Percentiles rank a stretch among this genome's conserved stretches.
These are phyloP conservation scores for Phaedon cochleariae DNA, from an alignment of 2,888 invertebrate genomes.

Conservation along the genomic window DNA sequence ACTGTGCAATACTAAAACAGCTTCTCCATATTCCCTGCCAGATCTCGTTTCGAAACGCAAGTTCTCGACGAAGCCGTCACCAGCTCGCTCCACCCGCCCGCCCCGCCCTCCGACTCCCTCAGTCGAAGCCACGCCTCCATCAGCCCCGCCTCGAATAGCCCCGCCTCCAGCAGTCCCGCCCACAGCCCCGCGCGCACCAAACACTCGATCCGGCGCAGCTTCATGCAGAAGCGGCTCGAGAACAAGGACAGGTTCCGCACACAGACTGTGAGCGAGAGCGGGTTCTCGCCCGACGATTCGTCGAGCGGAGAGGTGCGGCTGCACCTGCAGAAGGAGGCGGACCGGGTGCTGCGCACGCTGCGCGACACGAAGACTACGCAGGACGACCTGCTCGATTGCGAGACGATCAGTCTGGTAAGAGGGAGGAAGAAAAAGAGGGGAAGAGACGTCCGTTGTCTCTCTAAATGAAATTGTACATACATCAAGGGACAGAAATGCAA, in stretches of 20 bases:
- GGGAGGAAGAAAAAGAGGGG: no score
- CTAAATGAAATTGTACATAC: no score
- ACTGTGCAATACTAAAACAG: no score
- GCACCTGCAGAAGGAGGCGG: slow-evolving; percentile 67
- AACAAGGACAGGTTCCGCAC: slow-evolving; percentile 80
- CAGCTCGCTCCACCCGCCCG: slow-evolving; percentile 53
- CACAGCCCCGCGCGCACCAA: slow-evolving; percentile 50
- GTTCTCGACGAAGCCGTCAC: slow-evolving; percentile 57
- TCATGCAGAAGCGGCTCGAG: slow-evolving; percentile 68
- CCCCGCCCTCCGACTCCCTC: slow-evolving; percentile 30
- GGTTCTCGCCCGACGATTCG: slow-evolving; percentile 64
- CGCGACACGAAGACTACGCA: slow-evolving; percentile 63
- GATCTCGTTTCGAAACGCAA: slow-evolving; percentile 74
- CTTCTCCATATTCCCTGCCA: no score
- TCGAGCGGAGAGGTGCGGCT: slow-evolving; percentile 57
- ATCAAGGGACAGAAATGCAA: no score
- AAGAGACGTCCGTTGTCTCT: no score
- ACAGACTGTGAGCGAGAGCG: slow-evolving; percentile 69
- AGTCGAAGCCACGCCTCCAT: slow-evolving; percentile 30
- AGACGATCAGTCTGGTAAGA: slow-evolving; percentile 72
- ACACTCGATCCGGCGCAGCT: slow-evolving; percentile 54
- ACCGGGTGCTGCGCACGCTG: slow-evolving; percentile 66
- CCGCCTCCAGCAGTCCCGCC: slow-evolving; percentile 29
- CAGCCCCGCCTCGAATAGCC: slow-evolving; percentile 32
- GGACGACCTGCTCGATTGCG: slow-evolving; percentile 65